phyloP scores from a whole-genome alignment of 1,140 invertebrate species.

The Protaetia brevitarsis region DNA sequence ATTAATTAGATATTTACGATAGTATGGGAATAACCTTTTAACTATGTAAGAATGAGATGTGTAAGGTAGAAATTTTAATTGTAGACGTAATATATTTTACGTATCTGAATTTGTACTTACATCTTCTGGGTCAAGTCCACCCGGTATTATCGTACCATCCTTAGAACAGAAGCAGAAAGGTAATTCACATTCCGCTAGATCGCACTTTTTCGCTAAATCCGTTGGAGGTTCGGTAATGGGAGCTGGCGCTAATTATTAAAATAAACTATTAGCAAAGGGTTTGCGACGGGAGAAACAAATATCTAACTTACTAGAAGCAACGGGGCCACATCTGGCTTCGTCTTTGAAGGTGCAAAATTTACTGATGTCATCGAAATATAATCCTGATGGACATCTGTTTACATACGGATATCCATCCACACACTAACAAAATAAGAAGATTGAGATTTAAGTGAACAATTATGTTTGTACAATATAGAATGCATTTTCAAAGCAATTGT shows the following conservation, averaged over 20 bases:
- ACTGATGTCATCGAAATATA: slow-evolving; percentile 86
- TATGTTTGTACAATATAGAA: too few relatives aligned
- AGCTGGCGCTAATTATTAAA: slow-evolving; percentile 62
- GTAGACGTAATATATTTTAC: not conserved
- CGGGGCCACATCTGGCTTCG: slow-evolving; percentile 85
- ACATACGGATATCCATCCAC: slow-evolving; percentile 83
- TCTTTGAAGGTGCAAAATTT: slow-evolving; percentile 90
- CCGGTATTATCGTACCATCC: slow-evolving; percentile 84
- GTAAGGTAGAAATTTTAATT: not conserved
- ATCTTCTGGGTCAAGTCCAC: slow-evolving; percentile 73
- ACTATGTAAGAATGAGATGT: too few relatives aligned
- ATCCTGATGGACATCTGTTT: slow-evolving; percentile 81
- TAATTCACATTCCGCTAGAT: slow-evolving; percentile 70
- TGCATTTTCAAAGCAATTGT: too few relatives aligned
- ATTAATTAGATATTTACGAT: too few relatives aligned
- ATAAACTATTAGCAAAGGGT: slow-evolving; percentile 6
- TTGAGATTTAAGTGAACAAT: not conserved
- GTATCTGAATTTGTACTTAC: slow-evolving; percentile 53
- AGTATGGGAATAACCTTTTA: too few relatives aligned
- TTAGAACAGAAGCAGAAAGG: slow-evolving; percentile 93
- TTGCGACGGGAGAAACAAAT: not conserved
- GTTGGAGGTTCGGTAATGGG: slow-evolving; percentile 75
- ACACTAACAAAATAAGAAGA: slow-evolving; percentile 59
- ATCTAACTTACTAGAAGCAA: slow-evolving; percentile 74
- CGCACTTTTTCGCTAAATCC: slow-evolving; percentile 76